Conservation (phyloP, 2,797 vertebrate species). For the Cirrhinus molitorella region DNA sequence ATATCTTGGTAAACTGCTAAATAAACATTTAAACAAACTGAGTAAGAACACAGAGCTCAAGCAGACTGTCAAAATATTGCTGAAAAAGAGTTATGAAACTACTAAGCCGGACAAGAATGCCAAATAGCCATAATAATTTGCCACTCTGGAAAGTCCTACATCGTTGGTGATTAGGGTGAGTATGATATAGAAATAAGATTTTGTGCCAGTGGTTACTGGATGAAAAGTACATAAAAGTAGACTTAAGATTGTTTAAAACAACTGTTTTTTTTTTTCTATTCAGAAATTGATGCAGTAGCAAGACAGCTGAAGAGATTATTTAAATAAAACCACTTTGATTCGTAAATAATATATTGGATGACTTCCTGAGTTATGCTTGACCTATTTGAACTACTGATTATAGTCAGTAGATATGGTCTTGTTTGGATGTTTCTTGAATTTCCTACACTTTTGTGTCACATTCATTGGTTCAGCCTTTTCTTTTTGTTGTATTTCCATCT, state of each 20-base stretch:
- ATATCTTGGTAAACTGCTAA: too few relatives aligned
- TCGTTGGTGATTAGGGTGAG: background rate
- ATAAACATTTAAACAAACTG: background rate
- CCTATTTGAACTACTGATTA: background rate
- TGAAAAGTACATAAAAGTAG: background rate
- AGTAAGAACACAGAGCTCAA: background rate
- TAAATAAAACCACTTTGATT: too few relatives aligned
- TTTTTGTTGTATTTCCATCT: background rate
- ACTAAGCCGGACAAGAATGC: too few relatives aligned
- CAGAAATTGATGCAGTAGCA: background rate
- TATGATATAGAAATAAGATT: background rate
- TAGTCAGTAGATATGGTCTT: background rate
- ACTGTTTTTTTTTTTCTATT: too few relatives aligned
- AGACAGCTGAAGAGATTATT: background rate
- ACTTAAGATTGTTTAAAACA: background rate
- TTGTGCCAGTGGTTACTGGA: background rate
- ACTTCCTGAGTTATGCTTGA: background rate
- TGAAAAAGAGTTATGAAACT: background rate
- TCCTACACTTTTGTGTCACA: too few relatives aligned
- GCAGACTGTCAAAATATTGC: background rate
- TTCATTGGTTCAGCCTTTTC: background rate
- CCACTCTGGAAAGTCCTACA: background rate
- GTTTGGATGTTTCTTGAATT: background rate
- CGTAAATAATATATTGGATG: too few relatives aligned
- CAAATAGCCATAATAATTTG: too few relatives aligned